phyloP scores from a whole-genome alignment of 1,140 invertebrate genomes.

The Pogonognathellus flavescens region DNA sequence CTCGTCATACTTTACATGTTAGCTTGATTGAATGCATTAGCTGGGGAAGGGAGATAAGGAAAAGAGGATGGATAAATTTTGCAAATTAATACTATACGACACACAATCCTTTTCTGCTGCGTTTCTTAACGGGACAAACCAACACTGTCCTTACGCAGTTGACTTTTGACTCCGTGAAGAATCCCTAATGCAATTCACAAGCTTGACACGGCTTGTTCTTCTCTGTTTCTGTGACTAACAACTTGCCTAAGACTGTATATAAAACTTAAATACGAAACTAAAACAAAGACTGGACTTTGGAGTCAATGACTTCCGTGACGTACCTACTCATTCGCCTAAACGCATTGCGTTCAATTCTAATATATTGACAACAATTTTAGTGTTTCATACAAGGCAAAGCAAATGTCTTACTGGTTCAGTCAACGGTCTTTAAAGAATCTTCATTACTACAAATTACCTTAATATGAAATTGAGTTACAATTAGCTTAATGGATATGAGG shows the following conservation, averaged over 20 bases:
- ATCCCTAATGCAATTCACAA: neutral
- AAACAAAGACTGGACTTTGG: slow-evolving; percentile 3
- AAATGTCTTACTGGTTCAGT: too few species aligned
- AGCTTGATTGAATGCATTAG: slow-evolving; percentile 37
- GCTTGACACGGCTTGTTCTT: too few species aligned
- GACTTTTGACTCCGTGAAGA: neutral
- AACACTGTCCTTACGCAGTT: slow-evolving; percentile 12
- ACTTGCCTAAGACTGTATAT: neutral
- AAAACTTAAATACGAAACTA: slow-evolving; percentile 4
- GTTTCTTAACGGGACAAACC: neutral
- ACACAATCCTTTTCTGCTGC: slow-evolving; percentile 18
- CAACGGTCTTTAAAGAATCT: too few species aligned
- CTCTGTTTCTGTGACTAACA: neutral
- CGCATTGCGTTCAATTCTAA: too few species aligned
- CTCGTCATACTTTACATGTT: slow-evolving; percentile 3
- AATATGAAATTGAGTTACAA: too few species aligned
- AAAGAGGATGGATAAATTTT: slow-evolving; percentile 42
- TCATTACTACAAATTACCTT: too few species aligned
- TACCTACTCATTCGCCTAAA: neutral
- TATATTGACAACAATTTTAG: too few species aligned
- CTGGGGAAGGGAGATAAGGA: slow-evolving; percentile 38
- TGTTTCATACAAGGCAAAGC: too few species aligned
- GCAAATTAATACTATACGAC: slow-evolving; percentile 41
- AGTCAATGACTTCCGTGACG: slow-evolving; percentile 19
- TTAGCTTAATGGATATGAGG: too few species aligned